Conservation (phyloP, 2,797 vertebrate genomes). For the Falco berigora region DNA sequence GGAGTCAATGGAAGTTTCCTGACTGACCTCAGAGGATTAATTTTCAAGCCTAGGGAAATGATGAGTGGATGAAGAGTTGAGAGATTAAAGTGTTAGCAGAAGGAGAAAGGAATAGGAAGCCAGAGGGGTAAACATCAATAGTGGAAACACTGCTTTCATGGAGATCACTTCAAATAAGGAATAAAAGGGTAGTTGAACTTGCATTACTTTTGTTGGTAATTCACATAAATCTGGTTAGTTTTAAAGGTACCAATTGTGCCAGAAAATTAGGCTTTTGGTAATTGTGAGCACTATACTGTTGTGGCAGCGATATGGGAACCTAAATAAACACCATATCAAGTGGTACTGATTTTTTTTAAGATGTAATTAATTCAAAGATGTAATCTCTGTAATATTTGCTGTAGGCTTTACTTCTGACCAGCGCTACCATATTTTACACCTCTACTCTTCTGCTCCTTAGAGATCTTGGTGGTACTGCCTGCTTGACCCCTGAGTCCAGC, state of each 20-base stretch:
- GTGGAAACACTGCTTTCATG: background rate
- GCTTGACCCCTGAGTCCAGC: background rate
- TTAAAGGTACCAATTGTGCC: background rate
- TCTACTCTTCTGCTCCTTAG: background rate
- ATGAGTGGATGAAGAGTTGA: slow-evolving; percentile 23
- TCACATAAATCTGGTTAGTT: background rate
- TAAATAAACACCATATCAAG: background rate
- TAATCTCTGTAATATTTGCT: background rate
- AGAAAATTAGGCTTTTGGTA: background rate
- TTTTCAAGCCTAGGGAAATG: slow-evolving; percentile 50
- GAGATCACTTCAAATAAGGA: slow-evolving; percentile 1
- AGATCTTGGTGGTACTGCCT: background rate
- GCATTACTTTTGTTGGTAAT: background rate
- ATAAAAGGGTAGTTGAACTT: background rate
- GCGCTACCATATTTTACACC: background rate
- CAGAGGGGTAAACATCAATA: background rate
- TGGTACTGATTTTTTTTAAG: background rate
- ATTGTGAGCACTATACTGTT: background rate
- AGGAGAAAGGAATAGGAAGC: slow-evolving; percentile 27
- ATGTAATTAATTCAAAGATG: background rate
- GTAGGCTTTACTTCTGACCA: background rate
- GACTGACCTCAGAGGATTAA: slow-evolving; percentile 36
- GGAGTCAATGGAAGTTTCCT: slow-evolving; percentile 35
- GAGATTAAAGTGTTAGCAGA: slow-evolving; percentile 43
- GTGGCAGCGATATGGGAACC: background rate